Base-by-base conservation (phyloP, 1,140 invertebrate genomes). In the Calliphora vicina region DNA sequence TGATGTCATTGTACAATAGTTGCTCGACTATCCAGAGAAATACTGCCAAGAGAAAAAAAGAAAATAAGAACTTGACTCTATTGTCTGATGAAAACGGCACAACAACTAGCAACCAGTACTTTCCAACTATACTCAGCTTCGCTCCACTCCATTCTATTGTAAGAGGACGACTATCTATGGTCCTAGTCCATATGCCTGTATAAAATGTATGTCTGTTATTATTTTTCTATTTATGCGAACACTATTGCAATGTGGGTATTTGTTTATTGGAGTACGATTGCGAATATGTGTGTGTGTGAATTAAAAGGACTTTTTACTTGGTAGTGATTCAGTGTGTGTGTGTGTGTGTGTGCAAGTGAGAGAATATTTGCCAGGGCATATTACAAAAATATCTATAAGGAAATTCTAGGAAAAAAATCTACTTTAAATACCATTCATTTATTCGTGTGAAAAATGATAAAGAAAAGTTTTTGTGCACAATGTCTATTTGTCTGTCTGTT, bases 381-480 rank as follows among this genome's bases (percentile, higher is more conserved):
- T 67, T 67, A n/a, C 50, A 67, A 20, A 67, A 67, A 67, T 67
- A 67, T 67, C 23, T 67, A 23, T 67, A 67, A 67, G 61, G 61
- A 67, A 67, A 67, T 67, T 23, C 61, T 67, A 25, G 61, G 20
- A 67, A 67, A 67, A 67, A 67, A 23, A 67, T 67, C 17, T 23
- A 23, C n/a, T 67, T 67, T 67, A 67, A 67, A 67, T 67, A 67
- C 61, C 61, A 67, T 67, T 67, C 61, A 67, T 67, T 67, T 67
- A 67, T 67, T 67, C 61, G 61, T 67, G 61, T 67, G 61, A 67
- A 67, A 67, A 67, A 67, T 67, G 61, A 67, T 67, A 67, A 67
- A 67, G 61, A 67, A 67, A 67, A 67, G 61, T 67, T 67, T 67
- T n/a, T 67, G n/a, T 12, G 61, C n/a, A 67, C 61, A 67, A 23